Evolutionary conservation across 92 coral and sea anemone genomes (phyloP).

Genomic region (Porites cylindrica): DNA sequence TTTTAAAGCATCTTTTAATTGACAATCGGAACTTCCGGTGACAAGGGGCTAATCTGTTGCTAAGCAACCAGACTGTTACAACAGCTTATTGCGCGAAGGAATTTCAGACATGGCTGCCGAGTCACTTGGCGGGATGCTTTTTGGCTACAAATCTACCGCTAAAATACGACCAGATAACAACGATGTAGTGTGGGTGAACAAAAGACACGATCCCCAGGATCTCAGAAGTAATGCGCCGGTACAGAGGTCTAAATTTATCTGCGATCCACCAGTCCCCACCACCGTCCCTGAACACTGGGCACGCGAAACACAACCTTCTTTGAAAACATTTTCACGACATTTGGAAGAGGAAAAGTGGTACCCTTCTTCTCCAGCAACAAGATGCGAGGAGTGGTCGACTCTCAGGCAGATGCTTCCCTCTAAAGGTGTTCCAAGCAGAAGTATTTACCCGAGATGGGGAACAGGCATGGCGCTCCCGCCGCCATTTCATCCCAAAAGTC

Average conservation of each 20-base stretch:
- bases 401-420: constrained; percentile 94
- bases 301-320: constrained; percentile 81
- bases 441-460: constrained; percentile 93
- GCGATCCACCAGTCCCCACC: constrained; percentile 41
- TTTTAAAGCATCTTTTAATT: too few relatives aligned
- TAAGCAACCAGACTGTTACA: constrained; percentile 54
- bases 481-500: constrained; percentile 46
- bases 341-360: constrained; percentile 87
- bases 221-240: constrained; percentile 96
- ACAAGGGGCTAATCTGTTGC: constrained; percentile 16
- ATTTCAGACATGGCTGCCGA: constrained; percentile 87
- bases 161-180: constrained; percentile 56
- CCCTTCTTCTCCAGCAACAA: constrained; percentile 88
- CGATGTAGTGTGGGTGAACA: constrained; percentile 98
- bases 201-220: constrained; percentile 89
- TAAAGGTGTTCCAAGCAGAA: constrained; percentile 73
- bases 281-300: constrained; percentile 83
- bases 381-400: constrained; percentile 99
- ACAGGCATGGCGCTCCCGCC: constrained; percentile 67
- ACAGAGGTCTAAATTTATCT: constrained; percentile 89
- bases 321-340: constrained; percentile 89
- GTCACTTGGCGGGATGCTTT: constrained; percentile 86
- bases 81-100: not conserved
- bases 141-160: constrained; percentile 71
- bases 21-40: constrained; percentile 2